phyloP scores from a whole-genome alignment of 2,113 vertebrate genomes.

The Neolamprologus tretocephalus region DNA sequence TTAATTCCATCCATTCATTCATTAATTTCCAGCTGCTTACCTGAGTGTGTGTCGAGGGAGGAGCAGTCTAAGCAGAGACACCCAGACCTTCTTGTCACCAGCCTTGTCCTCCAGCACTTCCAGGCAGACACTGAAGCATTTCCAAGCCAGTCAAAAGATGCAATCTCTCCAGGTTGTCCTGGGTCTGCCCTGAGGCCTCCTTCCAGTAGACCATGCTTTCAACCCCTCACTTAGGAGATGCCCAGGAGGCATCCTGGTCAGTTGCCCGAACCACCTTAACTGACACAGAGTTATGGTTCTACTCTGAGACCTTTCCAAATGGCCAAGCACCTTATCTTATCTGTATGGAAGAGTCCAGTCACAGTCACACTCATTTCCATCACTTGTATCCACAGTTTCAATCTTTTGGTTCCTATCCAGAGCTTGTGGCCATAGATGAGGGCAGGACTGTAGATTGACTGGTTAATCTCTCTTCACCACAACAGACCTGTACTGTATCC shows the following conservation, averaged over 20 bases:
- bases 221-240: neutral
- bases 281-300: neutral
- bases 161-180: neutral
- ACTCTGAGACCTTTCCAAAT: neutral
- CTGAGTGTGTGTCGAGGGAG: neutral
- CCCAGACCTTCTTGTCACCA: neutral
- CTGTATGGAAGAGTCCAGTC: neutral
- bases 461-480: neutral
- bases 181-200: neutral
- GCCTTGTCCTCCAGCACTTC: neutral
- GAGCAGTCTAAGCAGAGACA: neutral
- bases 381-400: neutral
- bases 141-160: neutral
- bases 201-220: neutral
- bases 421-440: neutral
- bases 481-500: neutral
- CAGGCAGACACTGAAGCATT: neutral
- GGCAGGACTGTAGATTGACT: neutral
- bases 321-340: neutral
- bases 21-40: neutral
- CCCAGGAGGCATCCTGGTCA: neutral
- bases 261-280: neutral
- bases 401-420: neutral
- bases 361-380: neutral
- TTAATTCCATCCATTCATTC: neutral